phyloP scores from a whole-genome alignment of 2,797 vertebrate genomes.

The Chiroxiphia lanceolata region DNA sequence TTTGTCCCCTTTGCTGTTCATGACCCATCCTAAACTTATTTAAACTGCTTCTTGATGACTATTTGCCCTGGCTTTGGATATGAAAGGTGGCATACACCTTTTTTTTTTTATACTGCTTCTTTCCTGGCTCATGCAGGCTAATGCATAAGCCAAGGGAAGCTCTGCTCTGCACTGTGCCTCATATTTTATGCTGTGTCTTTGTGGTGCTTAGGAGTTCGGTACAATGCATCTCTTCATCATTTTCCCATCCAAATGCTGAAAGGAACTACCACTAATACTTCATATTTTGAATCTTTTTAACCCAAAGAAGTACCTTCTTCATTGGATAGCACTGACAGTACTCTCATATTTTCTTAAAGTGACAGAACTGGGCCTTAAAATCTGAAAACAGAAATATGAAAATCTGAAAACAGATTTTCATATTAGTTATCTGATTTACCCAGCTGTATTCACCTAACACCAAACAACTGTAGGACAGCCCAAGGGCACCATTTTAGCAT shows the following conservation, averaged over 20 bases:
- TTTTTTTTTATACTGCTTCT: neutral
- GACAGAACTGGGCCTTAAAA: neutral
- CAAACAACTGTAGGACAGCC: neutral
- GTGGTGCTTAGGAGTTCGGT: neutral
- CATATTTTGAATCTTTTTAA: neutral
- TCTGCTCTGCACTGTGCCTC: neutral
- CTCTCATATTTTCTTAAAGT: neutral
- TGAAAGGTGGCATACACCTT: neutral
- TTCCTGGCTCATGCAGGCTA: neutral
- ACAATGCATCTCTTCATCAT: neutral
- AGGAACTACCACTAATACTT: neutral
- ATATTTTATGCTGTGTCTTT: neutral
- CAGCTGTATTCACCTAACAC: neutral
- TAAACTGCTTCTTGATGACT: neutral
- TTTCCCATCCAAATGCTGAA: neutral
- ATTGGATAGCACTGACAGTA: neutral
- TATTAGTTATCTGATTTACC: neutral
- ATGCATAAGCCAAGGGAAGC: neutral
- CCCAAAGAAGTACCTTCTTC: neutral
- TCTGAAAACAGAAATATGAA: too few species aligned
- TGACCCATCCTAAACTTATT: neutral
- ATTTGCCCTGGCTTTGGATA: neutral
- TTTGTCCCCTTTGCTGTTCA: neutral
- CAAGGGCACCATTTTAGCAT: neutral
- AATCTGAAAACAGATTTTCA: neutral